Base-by-base conservation (phyloP, 2,113 vertebrate genomes). In the Fregetta grallaria region DNA sequence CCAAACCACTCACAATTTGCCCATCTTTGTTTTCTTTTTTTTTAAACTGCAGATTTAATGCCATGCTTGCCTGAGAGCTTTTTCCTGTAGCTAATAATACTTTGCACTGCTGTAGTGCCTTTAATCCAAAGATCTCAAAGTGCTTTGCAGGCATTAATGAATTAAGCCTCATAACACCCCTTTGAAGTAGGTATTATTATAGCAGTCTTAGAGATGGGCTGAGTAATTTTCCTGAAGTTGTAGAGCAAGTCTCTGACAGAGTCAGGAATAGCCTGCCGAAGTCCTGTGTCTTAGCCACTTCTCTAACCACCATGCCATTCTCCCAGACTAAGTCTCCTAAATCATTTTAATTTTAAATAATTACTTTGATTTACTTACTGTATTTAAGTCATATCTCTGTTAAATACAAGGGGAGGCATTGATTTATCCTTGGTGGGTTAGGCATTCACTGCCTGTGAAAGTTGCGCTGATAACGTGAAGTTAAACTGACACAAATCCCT, bases 121-220 rank as follows among this genome's bases (percentile, higher is more conserved):
- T 96, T 96, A 94, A 97, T 96, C 96, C 97, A 79, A 92, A 94
- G 95, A 96, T 95, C 96, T 95, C 94, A 83, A 90, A 95, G 91
- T 96, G 88, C 95, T 96, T 97, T 96, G 91, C 91, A 90, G 91
- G 92, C 94, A 96, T 96, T 97, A 97, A 96, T 96, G 94, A 96
- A 96, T 96, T 96, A 96, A 96, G 94, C 92, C 91, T 94, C 94
- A 89, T 96, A 95, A 94, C 91, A 97, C 88, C 83, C 91, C 95
- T 96, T 97, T 96, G 96, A 96, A 97, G 96, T 96, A 92, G 93
- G 95, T 90, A 96, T 96, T 96, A 96, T 94, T 96, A 94, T 73
- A 90, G 95, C 92, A 95, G 95, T 73, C 93, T 95, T 85, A 87
- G 81, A 95, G 84, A 96, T 75, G 92, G 89, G 92, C 89, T 93